Base-by-base conservation (phyloP, 2,113 vertebrate genomes). In the Eonycteris spelaea region DNA sequence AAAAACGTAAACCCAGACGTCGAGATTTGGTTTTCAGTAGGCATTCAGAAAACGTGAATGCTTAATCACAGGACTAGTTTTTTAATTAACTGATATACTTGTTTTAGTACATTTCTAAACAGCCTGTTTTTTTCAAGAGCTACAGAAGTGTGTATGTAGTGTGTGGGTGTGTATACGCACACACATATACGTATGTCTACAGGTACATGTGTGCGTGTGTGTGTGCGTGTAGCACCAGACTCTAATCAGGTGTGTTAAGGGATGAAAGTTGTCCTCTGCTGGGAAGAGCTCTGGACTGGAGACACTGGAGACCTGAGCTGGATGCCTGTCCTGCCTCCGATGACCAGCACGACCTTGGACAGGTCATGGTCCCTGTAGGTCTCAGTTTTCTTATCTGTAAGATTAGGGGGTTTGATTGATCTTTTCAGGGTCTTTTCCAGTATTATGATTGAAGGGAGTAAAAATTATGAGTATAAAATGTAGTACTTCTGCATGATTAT, bases 301-400 rank as follows among this genome's bases (percentile, higher is more conserved):
- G 28, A 85, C 63, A 33, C 68, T 90, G 38, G 78, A 90, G 28
- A 83, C 13, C n/a, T 55, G 75, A 65, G 13, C 86, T 45, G 92
- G 73, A 86, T 86, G 82, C 21, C 55, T 22, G 43, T 21, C 68
- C 15, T 67, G 55, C 28, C 18, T 95, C 35, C 77, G n/a, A 45
- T 87, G 68, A 63, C 19, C 35, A 40, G 4, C 77, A n/a, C 86
- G 51, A 77, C 77, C 24, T 83, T 79, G 61, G 40, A 38, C 33
- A 73, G 92, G 68, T 83, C 38, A 59, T 67, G 92, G 35, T 15
- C 82, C 33, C 35, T 67, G 13, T 14, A 92, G 35, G 68, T 26
- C 63, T 63, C 75, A 18, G 19, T 82, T 82, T 95, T 19, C 24
- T 92, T 92, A 77, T 86, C 93, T 74, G 24, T 93, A 91, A 94